These are phyloP conservation scores for Heliocidaris erythrogramma DNA, from an alignment of 35 echinoderm and acorn worm genomes.

Conservation along the genomic window DNA sequence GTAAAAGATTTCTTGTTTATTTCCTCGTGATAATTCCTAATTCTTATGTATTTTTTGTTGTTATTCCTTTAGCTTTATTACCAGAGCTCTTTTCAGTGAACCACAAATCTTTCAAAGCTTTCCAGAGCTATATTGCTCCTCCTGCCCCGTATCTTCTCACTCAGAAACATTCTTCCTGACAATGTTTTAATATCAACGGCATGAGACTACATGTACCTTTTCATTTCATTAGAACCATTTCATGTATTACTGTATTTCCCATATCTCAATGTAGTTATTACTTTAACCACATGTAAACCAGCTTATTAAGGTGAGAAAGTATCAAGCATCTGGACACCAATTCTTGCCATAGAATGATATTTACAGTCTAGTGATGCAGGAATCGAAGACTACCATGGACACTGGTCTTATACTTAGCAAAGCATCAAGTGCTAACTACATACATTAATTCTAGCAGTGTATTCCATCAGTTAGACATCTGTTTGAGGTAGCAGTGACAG, in stretches of 20 bases:
- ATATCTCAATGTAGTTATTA: no score
- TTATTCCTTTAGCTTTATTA: no score
- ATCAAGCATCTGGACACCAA: neutral
- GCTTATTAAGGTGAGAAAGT: no score
- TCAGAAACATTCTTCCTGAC: neutral
- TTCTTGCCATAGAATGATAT: neutral
- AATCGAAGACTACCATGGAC: neutral
- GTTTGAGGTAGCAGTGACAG: neutral
- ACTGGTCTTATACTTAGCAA: neutral
- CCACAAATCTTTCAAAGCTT: no score
- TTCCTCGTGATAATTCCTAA: no score
- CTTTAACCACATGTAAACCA: no score
- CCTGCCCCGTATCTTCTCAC: neutral
- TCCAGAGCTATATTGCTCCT: no score
- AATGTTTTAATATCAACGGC: neutral
- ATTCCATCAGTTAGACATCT: neutral
- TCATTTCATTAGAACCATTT: neutral
- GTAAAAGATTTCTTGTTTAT: no score
- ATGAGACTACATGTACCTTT: neutral
- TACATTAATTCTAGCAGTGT: neutral
- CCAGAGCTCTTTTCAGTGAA: no score
- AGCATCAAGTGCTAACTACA: neutral
- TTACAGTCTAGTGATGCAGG: neutral
- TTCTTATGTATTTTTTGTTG: no score
- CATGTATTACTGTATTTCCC: no score